phyloP scores from a whole-genome alignment of 2,888 invertebrate species.

The Argyresthia goedartella region DNA sequence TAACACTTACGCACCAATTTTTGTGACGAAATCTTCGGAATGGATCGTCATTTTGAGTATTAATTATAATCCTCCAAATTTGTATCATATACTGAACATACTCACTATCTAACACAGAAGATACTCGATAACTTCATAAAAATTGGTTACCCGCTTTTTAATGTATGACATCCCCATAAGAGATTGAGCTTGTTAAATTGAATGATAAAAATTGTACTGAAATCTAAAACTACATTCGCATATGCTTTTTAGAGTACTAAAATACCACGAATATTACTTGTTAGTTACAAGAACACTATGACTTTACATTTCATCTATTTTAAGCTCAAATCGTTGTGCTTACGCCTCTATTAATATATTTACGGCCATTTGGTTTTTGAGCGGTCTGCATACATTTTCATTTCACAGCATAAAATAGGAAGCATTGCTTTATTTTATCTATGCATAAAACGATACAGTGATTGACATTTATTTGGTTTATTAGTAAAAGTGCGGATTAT shows the following conservation, averaged over 20 bases:
- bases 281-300: constrained; percentile 3
- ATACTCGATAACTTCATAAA: not conserved
- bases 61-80: too few relatives aligned
- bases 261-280: not conserved
- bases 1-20: constrained; percentile 59
- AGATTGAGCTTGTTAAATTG: not conserved
- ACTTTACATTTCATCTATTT: constrained; percentile 38
- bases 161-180: not conserved
- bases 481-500: not conserved
- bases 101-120: constrained; percentile 10
- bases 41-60: not conserved
- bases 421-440: not conserved
- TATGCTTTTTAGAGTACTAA: too few relatives aligned
- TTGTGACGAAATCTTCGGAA: constrained; percentile 26
- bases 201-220: not conserved
- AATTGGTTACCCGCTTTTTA: constrained; percentile 10
- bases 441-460: constrained; percentile 40
- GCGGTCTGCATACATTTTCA: constrained; percentile 2
- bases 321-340: constrained; percentile 37
- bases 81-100: constrained; percentile 19
- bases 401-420: constrained; percentile 2
- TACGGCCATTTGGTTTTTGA: constrained; percentile 21
- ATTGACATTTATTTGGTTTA: constrained; percentile 26
- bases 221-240: not conserved
- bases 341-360: constrained; percentile 46